A percentile compares a stretch with the other conserved stretches of the same genome.
phyloP scores from a whole-genome alignment of 37 sponge, comb jelly and placozoan genomes.

The Ianthella basta region DNA sequence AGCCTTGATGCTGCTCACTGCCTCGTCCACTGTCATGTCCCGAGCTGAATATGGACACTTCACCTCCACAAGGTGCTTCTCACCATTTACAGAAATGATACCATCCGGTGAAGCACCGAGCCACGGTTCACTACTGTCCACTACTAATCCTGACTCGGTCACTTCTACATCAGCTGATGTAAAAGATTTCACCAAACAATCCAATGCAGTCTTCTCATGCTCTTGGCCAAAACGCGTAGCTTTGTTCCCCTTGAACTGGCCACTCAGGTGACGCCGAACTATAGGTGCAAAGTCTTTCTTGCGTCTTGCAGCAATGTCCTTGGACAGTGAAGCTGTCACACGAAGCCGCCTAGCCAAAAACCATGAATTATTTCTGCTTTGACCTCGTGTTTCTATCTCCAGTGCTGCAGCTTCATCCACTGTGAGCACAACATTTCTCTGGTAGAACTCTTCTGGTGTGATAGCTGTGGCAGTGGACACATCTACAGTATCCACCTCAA shows the following conservation, averaged over 20 bases:
- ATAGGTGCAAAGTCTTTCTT: not conserved
- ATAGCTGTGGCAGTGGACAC: conserved; percentile 7
- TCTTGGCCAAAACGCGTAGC: conserved; percentile 24
- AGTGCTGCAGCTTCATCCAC: not conserved
- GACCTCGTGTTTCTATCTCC: conserved; percentile 11
- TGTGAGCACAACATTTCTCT: conserved; percentile 16
- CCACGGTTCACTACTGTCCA: conserved; percentile 9
- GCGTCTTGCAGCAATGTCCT: conserved; percentile 21
- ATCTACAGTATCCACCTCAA: conserved; percentile 5
- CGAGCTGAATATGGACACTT: conserved; percentile 37
- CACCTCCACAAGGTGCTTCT: conserved; percentile 15
- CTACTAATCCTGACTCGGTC: conserved; percentile 18
- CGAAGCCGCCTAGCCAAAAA: conserved; percentile 3
- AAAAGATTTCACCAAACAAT: not conserved
- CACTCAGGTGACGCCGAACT: not conserved
- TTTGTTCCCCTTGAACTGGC: not conserved
- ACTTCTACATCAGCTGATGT: not conserved
- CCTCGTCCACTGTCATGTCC: conserved; percentile 18
- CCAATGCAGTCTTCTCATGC: conserved; percentile 15
- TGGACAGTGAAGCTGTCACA: conserved; percentile 15
- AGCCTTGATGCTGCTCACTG: not conserved
- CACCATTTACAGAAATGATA: not conserved
- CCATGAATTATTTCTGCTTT: not conserved
- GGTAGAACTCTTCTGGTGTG: not conserved
- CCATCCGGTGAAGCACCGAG: conserved; percentile 46